Evolutionary conservation across 2,888 invertebrate species (phyloP).

Genomic region (Megastigmus dorsalis): DNA sequence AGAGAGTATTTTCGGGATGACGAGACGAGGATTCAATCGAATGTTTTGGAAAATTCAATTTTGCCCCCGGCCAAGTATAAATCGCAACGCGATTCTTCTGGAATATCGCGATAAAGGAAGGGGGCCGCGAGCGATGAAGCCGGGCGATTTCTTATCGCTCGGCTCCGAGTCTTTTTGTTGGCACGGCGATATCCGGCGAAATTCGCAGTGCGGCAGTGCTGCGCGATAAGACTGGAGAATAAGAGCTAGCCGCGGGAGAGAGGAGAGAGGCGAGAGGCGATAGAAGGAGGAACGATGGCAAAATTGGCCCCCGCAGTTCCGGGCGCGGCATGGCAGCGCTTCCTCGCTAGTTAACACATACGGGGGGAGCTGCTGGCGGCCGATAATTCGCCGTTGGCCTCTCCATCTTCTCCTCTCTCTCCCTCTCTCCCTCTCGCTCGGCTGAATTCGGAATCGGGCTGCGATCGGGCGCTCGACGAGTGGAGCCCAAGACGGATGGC

Average conservation of each 20-base stretch:
- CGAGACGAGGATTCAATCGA: background rate
- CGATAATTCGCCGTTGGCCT: background rate
- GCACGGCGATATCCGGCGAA: slow-evolving; percentile 32
- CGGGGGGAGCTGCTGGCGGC: background rate
- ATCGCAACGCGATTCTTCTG: slow-evolving; percentile 5
- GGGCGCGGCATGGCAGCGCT: background rate
- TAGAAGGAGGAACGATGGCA: slow-evolving; percentile 5
- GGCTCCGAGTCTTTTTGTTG: slow-evolving; percentile 23
- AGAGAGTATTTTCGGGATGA: background rate
- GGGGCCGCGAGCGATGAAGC: slow-evolving; percentile 6
- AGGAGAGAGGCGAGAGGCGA: background rate
- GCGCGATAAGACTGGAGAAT: slow-evolving; percentile 8
- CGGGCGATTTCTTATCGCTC: slow-evolving; percentile 4
- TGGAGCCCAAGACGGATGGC: slow-evolving; percentile 33
- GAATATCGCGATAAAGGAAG: slow-evolving; percentile 18
- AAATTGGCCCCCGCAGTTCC: slow-evolving; percentile 41
- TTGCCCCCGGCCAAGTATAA: background rate
- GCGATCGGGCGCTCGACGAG: background rate
- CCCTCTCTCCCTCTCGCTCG: background rate
- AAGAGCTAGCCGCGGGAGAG: too few species aligned
- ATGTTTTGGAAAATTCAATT: slow-evolving; percentile 4
- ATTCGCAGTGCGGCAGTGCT: slow-evolving; percentile 37
- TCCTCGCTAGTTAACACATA: too few species aligned
- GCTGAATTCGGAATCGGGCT: background rate
- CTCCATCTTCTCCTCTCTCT: background rate